phyloP scores from a whole-genome alignment of 2,888 invertebrate genomes.

The Melipona bicolor region DNA sequence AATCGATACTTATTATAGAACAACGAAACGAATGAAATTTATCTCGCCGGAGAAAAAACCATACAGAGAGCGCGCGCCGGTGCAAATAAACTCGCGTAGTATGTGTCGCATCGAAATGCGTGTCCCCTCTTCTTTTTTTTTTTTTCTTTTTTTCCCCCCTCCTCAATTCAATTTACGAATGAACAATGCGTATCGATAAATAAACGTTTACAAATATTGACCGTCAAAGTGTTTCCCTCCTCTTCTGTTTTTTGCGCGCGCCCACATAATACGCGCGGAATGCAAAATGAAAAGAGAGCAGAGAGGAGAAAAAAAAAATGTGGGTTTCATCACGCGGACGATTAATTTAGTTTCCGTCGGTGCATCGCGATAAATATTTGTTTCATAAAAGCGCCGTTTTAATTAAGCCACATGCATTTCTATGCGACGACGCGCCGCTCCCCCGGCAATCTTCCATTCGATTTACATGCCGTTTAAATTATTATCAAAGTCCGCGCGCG shows the following conservation, averaged over 20 bases:
- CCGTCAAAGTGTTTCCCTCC: not conserved
- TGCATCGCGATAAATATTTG: constrained; percentile 38
- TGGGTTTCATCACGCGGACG: constrained; percentile 5
- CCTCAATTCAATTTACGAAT: not conserved
- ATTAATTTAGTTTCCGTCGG: constrained; percentile 39
- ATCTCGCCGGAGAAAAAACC: not conserved
- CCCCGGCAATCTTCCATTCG: constrained; percentile 29
- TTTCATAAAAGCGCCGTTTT: constrained; percentile 39
- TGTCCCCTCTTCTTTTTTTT: not conserved
- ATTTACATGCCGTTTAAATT: constrained; percentile 52
- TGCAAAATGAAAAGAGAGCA: no score
- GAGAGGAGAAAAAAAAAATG: not conserved
- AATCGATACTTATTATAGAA: constrained; percentile 11
- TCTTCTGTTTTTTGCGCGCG: not conserved
- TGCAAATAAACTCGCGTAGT: not conserved
- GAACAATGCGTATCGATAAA: constrained; percentile 4
- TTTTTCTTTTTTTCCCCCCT: not conserved
- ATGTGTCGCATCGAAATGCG: not conserved
- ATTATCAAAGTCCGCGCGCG: constrained; percentile 40
- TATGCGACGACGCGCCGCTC: not conserved
- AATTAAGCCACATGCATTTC: constrained; percentile 42
- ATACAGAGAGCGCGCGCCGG: not conserved
- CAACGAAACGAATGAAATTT: not conserved
- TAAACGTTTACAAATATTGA: constrained; percentile 19
- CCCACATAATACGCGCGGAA: not conserved